Base-by-base conservation (phyloP, 2,888 invertebrate genomes). In the Gordius sp. region DNA sequence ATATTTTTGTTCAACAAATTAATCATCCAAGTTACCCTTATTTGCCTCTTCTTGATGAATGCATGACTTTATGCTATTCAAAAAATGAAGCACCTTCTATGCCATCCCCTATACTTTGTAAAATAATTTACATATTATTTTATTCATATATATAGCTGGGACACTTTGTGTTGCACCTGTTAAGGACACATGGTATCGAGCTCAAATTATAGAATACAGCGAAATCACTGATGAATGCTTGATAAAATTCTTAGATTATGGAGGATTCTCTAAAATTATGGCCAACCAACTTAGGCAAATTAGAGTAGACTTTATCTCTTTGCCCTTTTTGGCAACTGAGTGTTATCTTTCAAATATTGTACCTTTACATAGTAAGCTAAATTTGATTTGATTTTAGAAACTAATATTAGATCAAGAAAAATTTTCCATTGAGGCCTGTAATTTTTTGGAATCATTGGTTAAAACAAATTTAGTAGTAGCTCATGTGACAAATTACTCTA, bases 261-360 rank as follows among this genome's bases (percentile, higher is more conserved):
- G 69, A 2, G 69, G 68, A 20, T 69, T 67, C 60, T 61, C 63
- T 20, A 58, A 62, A 2, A 61, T 68, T 25, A 59, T 61, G n/a
- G 63, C 62, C 25, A 60, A 60, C 16, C 52, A 59, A 18, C 62
- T 69, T 27, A 64, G 66, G 59, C 68, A 68, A 60, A 67, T 69
- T 57, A 64, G 67, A 64, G 79, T 79, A 58, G 89, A 93, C 71
- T 89, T 86, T 69, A 79, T 89, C 76, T 75, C 79, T 59, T 74
- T 91, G 68, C 93, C 93, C 57, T 93, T 93, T 77, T 91, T 93
- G 76, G 85, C 91, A 59, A 80, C 83, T 56, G 93, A 97, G 74
- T 85, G 89, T 67, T 77, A 80, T 68, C 73, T 97, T 66, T 84
- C 84, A n/a, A 79, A 84, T 71, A 76, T 89, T 63, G 77, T 77